Evolutionary conservation across 2,797 vertebrate species (phyloP), one percentile per base, ranked within the genome.

Genomic region (Lithobates sylvaticus): DNA sequence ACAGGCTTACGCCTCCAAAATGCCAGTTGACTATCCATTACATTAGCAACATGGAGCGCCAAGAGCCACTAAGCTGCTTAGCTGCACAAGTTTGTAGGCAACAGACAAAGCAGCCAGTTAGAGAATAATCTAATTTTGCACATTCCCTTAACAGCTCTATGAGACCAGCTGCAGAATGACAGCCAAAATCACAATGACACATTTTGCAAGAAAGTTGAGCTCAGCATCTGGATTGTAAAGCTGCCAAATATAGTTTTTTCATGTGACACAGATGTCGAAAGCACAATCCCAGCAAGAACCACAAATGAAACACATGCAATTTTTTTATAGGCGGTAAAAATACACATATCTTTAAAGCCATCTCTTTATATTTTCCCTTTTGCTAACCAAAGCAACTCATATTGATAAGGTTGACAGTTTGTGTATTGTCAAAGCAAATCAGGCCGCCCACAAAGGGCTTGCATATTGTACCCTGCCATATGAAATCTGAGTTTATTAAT

Each of bases 211-310:
- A 84, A 83, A 79, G 76, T 84, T 76, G 81, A 80, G 86, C 86
- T 84, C 61, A 80, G 86, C 86, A 80, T 84, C 86, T 80, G 81
- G 81, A 74, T 84, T 87, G 70, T 87, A 75, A 87, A 75, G 79
- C 79, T 86, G 85, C 80, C 79, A 83, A 86, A 83, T 73, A 68
- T 79, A 86, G 69, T 73, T 69, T 61, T 82, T 86, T 86, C 74
- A 67, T 83, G 79, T 83, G 75, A 83, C 81, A 87, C 81, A 80
- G 81, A 84, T 76, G 71, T 80, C 74, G 18, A 44, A 84, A 71
- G 77, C 39, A 69, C 23, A 84, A 32, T 79, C 61, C 50, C 4
- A 18, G 64, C 76, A 58, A 44, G 39, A 87, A 58, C 23, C 76
- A 79, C 70, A 84, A 79, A 83, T 73, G 77, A 79, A 32, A 54